Percentiles rank a stretch among this genome's conserved stretches.
Evolutionary conservation across 1,140 invertebrate genomes (phyloP).

Genomic region (Bombus sylvicola): DNA sequence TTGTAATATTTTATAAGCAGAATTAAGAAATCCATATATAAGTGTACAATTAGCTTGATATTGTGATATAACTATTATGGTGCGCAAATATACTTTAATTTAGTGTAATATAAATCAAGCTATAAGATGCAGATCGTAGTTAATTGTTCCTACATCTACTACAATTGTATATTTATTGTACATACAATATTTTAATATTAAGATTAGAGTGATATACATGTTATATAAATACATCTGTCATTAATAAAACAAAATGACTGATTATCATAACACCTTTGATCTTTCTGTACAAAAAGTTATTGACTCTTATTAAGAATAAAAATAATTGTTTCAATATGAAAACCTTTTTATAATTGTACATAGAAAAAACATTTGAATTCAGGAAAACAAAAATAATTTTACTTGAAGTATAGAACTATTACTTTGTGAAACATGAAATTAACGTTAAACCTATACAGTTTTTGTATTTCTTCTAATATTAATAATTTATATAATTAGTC

Average conservation of each 20-base stretch:
- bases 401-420: conserved; percentile 21
- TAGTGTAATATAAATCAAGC: conserved; percentile 56
- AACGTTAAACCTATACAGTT: conserved; percentile 53
- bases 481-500: conserved; percentile 41
- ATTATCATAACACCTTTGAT: conserved; percentile 37
- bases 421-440: conserved; percentile 56
- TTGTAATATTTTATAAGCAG: conserved; percentile 26
- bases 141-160: conserved; percentile 77
- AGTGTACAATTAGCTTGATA: conserved; percentile 61
- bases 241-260: conserved; percentile 65
- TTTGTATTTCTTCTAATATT: conserved; percentile 48
- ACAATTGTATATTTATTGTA: conserved; percentile 80
- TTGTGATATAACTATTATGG: conserved; percentile 72
- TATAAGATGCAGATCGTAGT: conserved; percentile 66
- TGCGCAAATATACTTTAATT: conserved; percentile 62
- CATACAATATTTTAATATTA: conserved; percentile 74
- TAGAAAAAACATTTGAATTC: conserved; percentile 13
- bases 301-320: conserved; percentile 36
- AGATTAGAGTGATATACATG: conserved; percentile 73
- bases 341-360: conserved; percentile 1
- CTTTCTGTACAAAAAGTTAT: conserved; percentile 23
- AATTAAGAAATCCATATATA: conserved; percentile 17
- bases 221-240: conserved; percentile 69
- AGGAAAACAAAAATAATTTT: conserved; percentile 34
- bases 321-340: conserved; percentile 12